Evolutionary conservation across 2,888 invertebrate species (phyloP).

Genomic region (Synergus laeviventris): DNA sequence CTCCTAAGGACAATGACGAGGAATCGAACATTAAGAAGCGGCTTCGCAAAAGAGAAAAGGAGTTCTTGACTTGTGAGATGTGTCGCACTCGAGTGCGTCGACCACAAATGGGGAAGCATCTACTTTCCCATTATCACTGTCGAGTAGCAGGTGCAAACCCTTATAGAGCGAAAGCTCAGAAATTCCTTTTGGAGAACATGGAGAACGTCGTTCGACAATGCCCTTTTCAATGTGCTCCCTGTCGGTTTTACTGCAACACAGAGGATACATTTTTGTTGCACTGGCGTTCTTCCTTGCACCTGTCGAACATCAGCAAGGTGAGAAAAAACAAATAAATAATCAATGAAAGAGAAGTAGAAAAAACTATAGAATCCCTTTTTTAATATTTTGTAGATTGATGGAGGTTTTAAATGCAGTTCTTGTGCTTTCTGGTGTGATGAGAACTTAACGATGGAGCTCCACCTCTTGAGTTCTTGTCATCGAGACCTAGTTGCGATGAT

Average conservation of each 20-base stretch:
- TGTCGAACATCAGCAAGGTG: conserved; percentile 75
- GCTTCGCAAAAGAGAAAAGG: conserved; percentile 79
- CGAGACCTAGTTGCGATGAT: conserved; percentile 85
- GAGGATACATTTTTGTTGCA: conserved; percentile 84
- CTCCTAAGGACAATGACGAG: conserved; percentile 44
- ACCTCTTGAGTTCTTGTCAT: conserved; percentile 83
- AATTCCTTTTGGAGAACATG: conserved; percentile 86
- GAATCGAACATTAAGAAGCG: conserved; percentile 64
- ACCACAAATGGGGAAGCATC: conserved; percentile 87
- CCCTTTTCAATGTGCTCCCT: conserved; percentile 90
- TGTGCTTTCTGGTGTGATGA: conserved; percentile 84
- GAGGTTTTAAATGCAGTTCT: conserved; percentile 84
- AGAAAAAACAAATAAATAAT: conserved; percentile 42
- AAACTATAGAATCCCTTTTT: neutral
- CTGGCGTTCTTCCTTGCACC: conserved; percentile 84
- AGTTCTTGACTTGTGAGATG: conserved; percentile 82
- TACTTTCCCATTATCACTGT: conserved; percentile 91
- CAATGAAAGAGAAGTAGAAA: neutral
- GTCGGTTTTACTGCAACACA: conserved; percentile 90
- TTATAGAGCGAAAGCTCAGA: conserved; percentile 78
- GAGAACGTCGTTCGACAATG: conserved; percentile 87
- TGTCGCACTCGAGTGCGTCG: conserved; percentile 84
- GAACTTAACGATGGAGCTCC: conserved; percentile 82
- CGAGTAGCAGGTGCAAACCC: conserved; percentile 81
- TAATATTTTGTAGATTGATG: conserved; percentile 74